Evolutionary conservation across 2,888 invertebrate species (phyloP).

Genomic region (Drosophila stalkeri): DNA sequence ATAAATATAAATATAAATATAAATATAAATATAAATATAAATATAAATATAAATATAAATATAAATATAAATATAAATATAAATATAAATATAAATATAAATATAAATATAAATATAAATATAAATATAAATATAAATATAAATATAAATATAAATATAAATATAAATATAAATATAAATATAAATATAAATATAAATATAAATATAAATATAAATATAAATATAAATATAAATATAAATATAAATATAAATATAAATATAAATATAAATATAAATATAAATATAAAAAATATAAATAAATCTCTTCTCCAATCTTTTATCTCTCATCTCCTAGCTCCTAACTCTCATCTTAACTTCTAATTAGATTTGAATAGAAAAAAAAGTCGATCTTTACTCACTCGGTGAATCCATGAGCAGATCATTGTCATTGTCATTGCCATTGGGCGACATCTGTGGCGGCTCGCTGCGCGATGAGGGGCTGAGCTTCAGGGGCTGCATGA

Average conservation of each 20-base stretch:
- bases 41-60: no score
- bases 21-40: not conserved
- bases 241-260: no score
- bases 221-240: no score
- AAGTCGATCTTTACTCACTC: conserved; percentile 89
- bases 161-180: not conserved
- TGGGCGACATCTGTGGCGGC: conserved; percentile 87
- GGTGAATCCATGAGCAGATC: conserved; percentile 93
- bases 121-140: not conserved
- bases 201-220: no score
- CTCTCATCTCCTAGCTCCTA: conserved; percentile 37
- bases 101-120: no score
- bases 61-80: no score
- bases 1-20: not conserved
- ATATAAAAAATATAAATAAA: no score
- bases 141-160: not conserved
- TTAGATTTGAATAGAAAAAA: conserved; percentile 42
- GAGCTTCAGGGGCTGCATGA: conserved; percentile 87
- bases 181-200: no score
- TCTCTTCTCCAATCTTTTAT: no score
- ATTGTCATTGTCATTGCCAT: conserved; percentile 87
- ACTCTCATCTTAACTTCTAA: conserved; percentile 19
- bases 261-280: no score
- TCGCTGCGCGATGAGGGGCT: conserved; percentile 86
- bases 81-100: no score